Base-by-base conservation (phyloP, 1,140 invertebrate species). In the Drosophila funebris region DNA sequence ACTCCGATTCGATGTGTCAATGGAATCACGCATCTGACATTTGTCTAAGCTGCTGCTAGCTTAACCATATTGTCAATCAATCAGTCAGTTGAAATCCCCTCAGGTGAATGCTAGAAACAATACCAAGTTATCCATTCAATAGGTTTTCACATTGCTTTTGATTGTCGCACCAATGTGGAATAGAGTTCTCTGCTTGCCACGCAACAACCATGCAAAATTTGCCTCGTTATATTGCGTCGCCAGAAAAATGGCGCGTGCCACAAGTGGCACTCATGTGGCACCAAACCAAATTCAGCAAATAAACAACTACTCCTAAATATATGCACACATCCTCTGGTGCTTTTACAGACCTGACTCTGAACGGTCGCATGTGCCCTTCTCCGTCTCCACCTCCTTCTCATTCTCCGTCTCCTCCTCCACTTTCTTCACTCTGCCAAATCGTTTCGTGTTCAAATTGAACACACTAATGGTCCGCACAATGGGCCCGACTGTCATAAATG, bases 51-150 rank as follows among this genome's bases (percentile, higher is more conserved):
- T 43, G 57, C 73, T 43, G 62, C 29, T 73, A 76, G 62, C 62
- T 81, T 81, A 69, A 69, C 78, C 62, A 82, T 81, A 81, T 81
- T 81, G 78, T 77, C 68, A 81, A 81, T 81, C 78, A 82, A 81
- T 81, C 78, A 81, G 78, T 43, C 61, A 29, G 31, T 20, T 16
- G 31, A 61, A 50, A 50, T 50, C 58, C 31, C 44, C 39, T 18
- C 44, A 61, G 58, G 58, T 61, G 44, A 37, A 36, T 46, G 44
- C 58, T 61, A 50, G 44, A 50, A 61, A 50, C 44, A 50, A 61
- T 31, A 29, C 33, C 44, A 50, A 50, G 44, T 48, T 50, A 39
- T 50, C 31, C 18, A 36, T 39, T 50, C 58, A 50, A 61, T 61
- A 29, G 58, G 44, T 24, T 66, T 56, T 66, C 37, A 66, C 62